Conservation (phyloP, 2,888 invertebrate species). For the Platycheirus rosarum region DNA sequence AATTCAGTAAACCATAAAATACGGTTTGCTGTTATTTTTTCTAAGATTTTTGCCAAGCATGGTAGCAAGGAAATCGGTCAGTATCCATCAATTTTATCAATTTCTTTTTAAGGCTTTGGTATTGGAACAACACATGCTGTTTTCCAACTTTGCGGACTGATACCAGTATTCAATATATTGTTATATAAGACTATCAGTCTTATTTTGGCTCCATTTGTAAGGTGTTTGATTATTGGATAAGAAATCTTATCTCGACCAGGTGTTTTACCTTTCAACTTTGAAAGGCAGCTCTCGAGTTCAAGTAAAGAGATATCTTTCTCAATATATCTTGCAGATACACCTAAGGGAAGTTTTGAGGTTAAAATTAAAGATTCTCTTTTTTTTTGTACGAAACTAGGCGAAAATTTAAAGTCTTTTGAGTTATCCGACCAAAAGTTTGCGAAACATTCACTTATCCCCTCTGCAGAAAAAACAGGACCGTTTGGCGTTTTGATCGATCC, state of each 20-base stretch:
- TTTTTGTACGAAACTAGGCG: not conserved
- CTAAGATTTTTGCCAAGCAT: constrained; percentile 19
- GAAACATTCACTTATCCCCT: constrained; percentile 7
- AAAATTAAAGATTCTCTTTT: not conserved
- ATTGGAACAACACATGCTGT: constrained; percentile 14
- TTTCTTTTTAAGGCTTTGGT: constrained; percentile 22
- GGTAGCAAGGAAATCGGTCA: constrained; percentile 25
- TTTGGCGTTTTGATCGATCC: constrained; percentile 3
- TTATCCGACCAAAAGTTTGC: constrained; percentile 14
- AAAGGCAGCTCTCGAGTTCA: constrained; percentile 5
- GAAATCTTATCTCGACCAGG: constrained; percentile 2
- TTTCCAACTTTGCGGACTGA: not conserved
- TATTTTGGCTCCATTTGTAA: not conserved
- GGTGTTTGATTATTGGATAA: not conserved
- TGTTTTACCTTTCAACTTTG: not conserved
- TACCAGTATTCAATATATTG: constrained; percentile 14
- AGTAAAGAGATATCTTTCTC: constrained; percentile 13
- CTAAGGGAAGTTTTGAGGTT: not conserved
- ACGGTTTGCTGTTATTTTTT: constrained; percentile 21
- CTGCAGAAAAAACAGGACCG: constrained; percentile 6
- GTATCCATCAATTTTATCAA: not conserved
- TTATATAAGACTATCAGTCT: constrained; percentile 14
- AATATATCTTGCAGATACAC: not conserved
- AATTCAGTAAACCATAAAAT: not conserved
- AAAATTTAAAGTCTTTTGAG: not conserved